phyloP scores from a whole-genome alignment of 2,797 vertebrate genomes.

The Urosaurus nigricauda region DNA sequence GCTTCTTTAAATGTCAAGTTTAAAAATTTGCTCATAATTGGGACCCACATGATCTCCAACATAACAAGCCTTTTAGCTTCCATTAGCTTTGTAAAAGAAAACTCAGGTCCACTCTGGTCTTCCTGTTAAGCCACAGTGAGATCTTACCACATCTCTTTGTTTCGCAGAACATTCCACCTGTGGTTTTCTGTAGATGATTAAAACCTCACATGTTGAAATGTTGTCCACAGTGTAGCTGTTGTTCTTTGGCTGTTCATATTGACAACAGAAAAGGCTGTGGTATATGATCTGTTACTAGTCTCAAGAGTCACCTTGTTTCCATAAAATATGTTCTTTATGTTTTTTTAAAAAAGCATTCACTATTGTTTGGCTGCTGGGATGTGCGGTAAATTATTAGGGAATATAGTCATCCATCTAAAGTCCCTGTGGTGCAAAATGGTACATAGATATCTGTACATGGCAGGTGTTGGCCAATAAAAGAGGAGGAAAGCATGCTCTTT shows the following conservation, averaged over 20 bases:
- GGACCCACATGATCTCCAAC: neutral
- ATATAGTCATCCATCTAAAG: constrained; percentile 22
- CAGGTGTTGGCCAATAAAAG: constrained; percentile 21
- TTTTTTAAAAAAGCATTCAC: neutral
- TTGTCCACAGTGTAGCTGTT: constrained; percentile 16
- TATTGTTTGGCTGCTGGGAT: constrained; percentile 18
- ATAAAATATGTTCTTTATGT: constrained; percentile 12
- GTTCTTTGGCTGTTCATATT: neutral
- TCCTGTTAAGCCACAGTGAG: neutral
- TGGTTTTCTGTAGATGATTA: neutral
- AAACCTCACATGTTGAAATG: neutral
- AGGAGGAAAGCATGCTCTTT: neutral
- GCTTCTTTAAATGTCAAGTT: neutral
- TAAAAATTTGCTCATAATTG: neutral
- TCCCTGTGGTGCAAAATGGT: constrained; percentile 27
- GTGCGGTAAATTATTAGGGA: neutral
- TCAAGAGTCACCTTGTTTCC: constrained; percentile 5
- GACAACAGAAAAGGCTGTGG: constrained; percentile 31
- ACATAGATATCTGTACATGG: neutral
- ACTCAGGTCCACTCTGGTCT: neutral
- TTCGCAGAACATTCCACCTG: constrained; percentile 13
- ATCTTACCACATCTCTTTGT: neutral
- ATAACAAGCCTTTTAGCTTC: neutral
- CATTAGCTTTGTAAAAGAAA: neutral
- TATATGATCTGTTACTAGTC: constrained; percentile 25